Conservation (phyloP, 1,140 invertebrate species). For the Diabrotica virgifera region DNA sequence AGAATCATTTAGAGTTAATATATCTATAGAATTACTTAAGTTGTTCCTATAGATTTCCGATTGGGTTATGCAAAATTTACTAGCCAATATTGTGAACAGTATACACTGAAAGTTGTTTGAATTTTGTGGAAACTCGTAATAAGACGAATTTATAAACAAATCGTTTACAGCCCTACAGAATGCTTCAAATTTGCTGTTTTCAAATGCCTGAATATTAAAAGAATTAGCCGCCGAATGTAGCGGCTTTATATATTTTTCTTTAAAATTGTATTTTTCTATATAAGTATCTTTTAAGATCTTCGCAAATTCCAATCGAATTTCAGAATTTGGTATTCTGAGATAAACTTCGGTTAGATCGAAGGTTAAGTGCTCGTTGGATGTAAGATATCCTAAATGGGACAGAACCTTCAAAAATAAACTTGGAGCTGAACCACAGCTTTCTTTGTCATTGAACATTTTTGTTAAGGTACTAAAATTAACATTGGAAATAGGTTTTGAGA, state of each 20-base stretch:
- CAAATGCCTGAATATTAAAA: background rate
- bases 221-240: background rate
- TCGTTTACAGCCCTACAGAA: background rate
- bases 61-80: slow-evolving; percentile 3
- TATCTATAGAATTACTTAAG: background rate
- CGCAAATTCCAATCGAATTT: background rate
- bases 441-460: background rate
- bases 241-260: background rate
- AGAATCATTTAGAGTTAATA: background rate
- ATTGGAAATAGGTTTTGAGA: background rate
- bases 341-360: background rate
- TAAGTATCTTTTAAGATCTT: background rate
- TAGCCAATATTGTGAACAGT: slow-evolving; percentile 3
- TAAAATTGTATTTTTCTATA: background rate
- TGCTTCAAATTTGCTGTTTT: background rate
- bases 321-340: background rate
- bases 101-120: background rate
- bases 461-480: background rate
- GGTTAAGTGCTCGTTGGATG: background rate
- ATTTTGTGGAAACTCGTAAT: background rate
- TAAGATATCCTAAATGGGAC: background rate
- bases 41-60: background rate
- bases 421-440: background rate
- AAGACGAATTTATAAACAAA: background rate
- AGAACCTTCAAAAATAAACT: background rate